A percentile compares a stretch with the other conserved stretches of the same genome.
phyloP scores from a whole-genome alignment of 23 tunicate genomes.

The Aplidium turbinatum region DNA sequence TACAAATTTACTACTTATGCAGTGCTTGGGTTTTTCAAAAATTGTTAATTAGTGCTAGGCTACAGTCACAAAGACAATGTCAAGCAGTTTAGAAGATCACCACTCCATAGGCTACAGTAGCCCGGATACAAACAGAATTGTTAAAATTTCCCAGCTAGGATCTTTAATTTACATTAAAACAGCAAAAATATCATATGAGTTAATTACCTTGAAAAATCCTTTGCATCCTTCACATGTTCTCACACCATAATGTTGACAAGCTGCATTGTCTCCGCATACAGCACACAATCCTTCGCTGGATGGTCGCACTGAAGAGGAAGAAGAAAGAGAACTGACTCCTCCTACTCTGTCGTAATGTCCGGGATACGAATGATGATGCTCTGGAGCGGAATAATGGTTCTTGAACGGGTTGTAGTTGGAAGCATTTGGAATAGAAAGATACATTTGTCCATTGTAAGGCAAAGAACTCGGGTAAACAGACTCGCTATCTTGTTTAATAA shows the following conservation, averaged over 20 bases:
- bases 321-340: constrained; percentile 9
- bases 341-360: constrained; percentile 22
- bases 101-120: no score
- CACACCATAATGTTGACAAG: constrained; percentile 98
- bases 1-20: background rate
- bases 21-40: no score
- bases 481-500: constrained; percentile 39
- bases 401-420: constrained; percentile 49
- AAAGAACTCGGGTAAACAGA: constrained; percentile 24
- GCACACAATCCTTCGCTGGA: constrained; percentile 96
- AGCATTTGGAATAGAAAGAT: constrained; percentile 48
- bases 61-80: no score
- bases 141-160: no score
- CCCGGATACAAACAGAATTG: no score
- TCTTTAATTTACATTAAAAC: background rate
- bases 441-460: constrained; percentile 65
- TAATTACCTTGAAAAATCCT: constrained; percentile 93
- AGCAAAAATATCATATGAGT: background rate
- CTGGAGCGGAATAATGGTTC: constrained; percentile 36
- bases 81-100: no score
- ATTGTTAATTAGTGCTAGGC: no score
- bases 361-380: constrained; percentile 45
- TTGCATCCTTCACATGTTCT: constrained; percentile 99
- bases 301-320: constrained; percentile 33
- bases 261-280: constrained; percentile 98